These are phyloP conservation scores for Leucozona laternaria DNA, from an alignment of 2,888 invertebrate genomes.

Conservation along the genomic window DNA sequence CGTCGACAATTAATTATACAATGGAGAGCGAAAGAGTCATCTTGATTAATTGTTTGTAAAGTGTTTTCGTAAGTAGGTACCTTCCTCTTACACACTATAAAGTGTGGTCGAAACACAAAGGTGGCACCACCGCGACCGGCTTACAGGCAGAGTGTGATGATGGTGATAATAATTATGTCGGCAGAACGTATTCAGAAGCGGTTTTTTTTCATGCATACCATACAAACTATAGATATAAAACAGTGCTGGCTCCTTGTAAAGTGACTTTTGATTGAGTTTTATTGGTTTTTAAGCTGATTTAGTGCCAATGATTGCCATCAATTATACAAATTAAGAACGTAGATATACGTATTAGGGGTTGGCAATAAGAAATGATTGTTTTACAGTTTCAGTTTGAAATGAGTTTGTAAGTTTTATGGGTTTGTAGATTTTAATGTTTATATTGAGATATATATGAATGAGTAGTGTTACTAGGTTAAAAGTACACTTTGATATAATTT, in stretches of 20 bases:
- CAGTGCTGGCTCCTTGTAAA: background rate
- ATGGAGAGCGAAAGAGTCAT: constrained; percentile 53
- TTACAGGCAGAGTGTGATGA: constrained; percentile 5
- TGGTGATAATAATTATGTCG: constrained; percentile 9
- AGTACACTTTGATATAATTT: no score
- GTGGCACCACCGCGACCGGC: background rate
- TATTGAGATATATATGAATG: background rate
- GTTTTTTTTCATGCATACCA: background rate
- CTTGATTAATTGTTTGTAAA: constrained; percentile 72
- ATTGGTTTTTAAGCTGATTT: constrained; percentile 55
- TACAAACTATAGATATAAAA: no score
- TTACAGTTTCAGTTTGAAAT: background rate
- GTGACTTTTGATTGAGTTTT: constrained; percentile 58
- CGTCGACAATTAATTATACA: constrained; percentile 70
- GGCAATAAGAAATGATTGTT: background rate
- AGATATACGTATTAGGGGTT: background rate
- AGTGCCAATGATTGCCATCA: constrained; percentile 14
- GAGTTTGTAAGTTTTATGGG: constrained; percentile 1
- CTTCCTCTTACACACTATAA: background rate
- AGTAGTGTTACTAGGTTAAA: no score
- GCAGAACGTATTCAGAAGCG: background rate
- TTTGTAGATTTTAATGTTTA: background rate
- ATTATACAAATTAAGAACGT: background rate
- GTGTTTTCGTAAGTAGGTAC: constrained; percentile 19
- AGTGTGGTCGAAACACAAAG: constrained; percentile 35